These are phyloP conservation scores for Trilocha varians DNA, from an alignment of 2,888 invertebrate genomes.

Conservation along the genomic window DNA sequence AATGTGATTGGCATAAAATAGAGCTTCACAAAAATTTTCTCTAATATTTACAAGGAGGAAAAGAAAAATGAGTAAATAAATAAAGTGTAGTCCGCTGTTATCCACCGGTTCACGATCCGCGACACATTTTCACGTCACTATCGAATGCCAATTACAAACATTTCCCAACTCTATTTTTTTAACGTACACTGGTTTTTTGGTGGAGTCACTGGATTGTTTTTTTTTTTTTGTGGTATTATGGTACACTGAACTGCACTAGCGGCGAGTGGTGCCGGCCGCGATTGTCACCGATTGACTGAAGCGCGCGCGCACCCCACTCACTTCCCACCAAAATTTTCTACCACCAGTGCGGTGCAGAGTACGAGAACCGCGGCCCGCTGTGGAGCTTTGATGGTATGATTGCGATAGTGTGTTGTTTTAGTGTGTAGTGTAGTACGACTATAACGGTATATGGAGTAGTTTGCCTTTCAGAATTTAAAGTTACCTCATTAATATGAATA, in stretches of 20 bases:
- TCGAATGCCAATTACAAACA: slow-evolving; percentile 70
- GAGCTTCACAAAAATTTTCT: slow-evolving; percentile 37
- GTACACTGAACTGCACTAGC: slow-evolving; percentile 36
- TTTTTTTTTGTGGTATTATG: slow-evolving; percentile 20
- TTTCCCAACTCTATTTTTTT: slow-evolving; percentile 43
- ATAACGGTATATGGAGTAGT: no score
- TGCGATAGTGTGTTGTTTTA: no score
- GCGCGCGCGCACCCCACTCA: slow-evolving; percentile 70
- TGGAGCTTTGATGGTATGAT: slow-evolving; percentile 7
- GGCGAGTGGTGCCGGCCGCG: slow-evolving; percentile 54
- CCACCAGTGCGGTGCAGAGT: slow-evolving; percentile 49
- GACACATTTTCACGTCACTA: slow-evolving; percentile 65
- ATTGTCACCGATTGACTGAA: slow-evolving; percentile 52
- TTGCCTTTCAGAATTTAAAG: no score
- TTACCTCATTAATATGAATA: no score
- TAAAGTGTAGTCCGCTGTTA: slow-evolving; percentile 45
- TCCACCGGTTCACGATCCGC: slow-evolving; percentile 55
- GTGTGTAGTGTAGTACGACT: no score
- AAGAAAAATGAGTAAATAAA: slow-evolving; percentile 27
- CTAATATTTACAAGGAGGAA: slow-evolving; percentile 53
- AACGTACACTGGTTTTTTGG: slow-evolving; percentile 56
- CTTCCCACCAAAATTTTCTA: slow-evolving; percentile 69
- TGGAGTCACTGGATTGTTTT: slow-evolving; percentile 39
- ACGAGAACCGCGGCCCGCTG: slow-evolving; percentile 49
- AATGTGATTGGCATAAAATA: slow-evolving; percentile 69